These are phyloP conservation scores for Hemichromis elongatus DNA, from an alignment of 2,113 vertebrate genomes.

Conservation along the genomic window DNA sequence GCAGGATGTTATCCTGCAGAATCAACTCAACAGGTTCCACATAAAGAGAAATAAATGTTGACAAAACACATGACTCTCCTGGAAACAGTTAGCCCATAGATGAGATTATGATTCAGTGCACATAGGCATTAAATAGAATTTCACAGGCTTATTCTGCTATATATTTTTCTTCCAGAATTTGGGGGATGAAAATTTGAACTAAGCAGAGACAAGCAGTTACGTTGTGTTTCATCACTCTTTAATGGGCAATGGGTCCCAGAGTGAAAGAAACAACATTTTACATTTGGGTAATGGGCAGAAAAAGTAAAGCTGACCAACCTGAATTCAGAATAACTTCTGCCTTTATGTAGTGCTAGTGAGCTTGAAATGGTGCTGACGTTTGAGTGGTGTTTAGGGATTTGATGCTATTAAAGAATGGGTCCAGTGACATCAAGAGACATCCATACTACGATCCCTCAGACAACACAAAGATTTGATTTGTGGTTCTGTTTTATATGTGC, in stretches of 20 bases:
- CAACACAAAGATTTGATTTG: not conserved
- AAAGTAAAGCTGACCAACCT: not conserved
- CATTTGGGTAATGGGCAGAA: conserved; percentile 2
- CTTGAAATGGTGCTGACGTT: conserved; percentile 15
- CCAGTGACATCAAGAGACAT: not conserved
- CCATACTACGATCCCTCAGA: not conserved
- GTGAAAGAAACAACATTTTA: conserved; percentile 32
- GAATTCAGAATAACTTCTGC: not conserved
- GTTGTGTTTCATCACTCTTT: conserved; percentile 59
- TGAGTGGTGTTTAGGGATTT: not conserved
- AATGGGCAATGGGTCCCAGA: conserved; percentile 22
- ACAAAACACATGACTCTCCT: not conserved
- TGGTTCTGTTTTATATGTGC: not conserved
- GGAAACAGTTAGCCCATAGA: too few species aligned
- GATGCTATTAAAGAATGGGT: not conserved
- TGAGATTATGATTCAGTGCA: not conserved
- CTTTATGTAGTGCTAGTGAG: not conserved
- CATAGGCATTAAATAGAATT: not conserved
- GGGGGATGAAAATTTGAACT: conserved; percentile 1
- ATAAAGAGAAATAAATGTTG: not conserved
- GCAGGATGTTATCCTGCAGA: not conserved
- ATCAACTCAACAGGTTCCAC: not conserved
- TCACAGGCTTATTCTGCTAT: not conserved
- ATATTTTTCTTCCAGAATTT: not conserved
- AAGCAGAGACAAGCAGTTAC: conserved; percentile 14